phyloP scores from a whole-genome alignment of 2,888 invertebrate species.

The Drosophila kanekoi region DNA sequence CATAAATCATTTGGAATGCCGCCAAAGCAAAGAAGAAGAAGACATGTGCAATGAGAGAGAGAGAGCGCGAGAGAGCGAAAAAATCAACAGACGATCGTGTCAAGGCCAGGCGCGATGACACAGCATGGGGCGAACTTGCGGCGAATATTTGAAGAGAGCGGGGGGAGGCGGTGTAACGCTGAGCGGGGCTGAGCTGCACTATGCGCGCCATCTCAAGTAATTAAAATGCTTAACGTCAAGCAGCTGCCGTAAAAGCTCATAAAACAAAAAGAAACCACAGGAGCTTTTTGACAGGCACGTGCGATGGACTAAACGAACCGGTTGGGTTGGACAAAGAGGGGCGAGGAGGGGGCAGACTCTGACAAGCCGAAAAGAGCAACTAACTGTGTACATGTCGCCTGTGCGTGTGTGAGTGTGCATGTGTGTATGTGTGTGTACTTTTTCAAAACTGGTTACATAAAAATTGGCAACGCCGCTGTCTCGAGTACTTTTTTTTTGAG shows the following conservation, averaged over 20 bases:
- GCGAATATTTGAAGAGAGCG: constrained; percentile 11
- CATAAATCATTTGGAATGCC: constrained; percentile 44
- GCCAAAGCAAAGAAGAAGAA: constrained; percentile 54
- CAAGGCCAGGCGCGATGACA: constrained; percentile 51
- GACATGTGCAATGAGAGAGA: neutral
- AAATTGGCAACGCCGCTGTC: constrained; percentile 45
- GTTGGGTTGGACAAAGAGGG: constrained; percentile 12
- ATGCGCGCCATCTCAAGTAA: neutral
- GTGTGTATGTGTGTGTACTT: constrained; percentile 1
- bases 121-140: constrained; percentile 11
- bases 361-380: neutral
- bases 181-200: neutral
- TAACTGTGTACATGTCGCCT: neutral
- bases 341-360: neutral
- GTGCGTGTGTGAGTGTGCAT: neutral
- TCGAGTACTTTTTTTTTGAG: constrained; percentile 13
- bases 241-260: constrained; percentile 14
- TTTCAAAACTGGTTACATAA: constrained; percentile 70
- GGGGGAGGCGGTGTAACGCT: no score
- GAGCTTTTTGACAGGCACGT: constrained; percentile 17
- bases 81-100: constrained; percentile 44
- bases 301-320: constrained; percentile 30
- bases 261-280: neutral
- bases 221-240: neutral
- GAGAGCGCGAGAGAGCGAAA: neutral